Percentiles rank a stretch among this genome's conserved stretches.
Evolutionary conservation across 2,113 vertebrate species (phyloP).

Genomic region (Spheniscus mendiculus): DNA sequence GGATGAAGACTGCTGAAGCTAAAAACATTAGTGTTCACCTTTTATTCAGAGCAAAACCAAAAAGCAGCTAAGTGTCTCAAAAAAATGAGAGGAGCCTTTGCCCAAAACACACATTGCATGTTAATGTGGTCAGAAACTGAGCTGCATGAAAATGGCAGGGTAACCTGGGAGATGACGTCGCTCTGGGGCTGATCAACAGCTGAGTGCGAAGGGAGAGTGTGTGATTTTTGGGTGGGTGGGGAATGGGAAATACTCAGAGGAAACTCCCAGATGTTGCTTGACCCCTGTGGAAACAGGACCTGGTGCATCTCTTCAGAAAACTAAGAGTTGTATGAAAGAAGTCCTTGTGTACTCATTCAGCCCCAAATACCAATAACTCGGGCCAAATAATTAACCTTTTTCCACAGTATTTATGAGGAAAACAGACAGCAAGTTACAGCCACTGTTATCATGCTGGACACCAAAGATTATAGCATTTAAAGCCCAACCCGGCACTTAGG

Average conservation of each 20-base stretch:
- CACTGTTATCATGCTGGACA: neutral
- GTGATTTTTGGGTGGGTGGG: neutral
- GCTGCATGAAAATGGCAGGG: neutral
- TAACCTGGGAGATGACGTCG: neutral
- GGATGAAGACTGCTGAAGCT: neutral
- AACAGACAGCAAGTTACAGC: neutral
- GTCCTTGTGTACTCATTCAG: neutral
- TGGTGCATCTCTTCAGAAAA: neutral
- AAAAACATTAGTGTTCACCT: neutral
- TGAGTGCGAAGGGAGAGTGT: neutral
- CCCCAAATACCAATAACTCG: neutral
- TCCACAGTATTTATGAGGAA: neutral
- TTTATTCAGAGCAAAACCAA: neutral
- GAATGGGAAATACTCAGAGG: neutral
- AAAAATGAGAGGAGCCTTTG: neutral
- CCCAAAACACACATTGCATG: neutral
- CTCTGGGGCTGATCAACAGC: rapidly evolving
- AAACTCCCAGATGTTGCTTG: neutral
- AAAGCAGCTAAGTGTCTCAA: neutral
- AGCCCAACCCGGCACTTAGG: neutral
- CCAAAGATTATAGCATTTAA: neutral
- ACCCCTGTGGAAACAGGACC: neutral
- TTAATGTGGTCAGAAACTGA: neutral
- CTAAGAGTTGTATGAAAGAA: neutral
- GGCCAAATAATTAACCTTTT: neutral